Evolutionary conservation across 1,140 invertebrate species (phyloP), one percentile per base, ranked within the genome.

Genomic region (Hyles euphorbiae): DNA sequence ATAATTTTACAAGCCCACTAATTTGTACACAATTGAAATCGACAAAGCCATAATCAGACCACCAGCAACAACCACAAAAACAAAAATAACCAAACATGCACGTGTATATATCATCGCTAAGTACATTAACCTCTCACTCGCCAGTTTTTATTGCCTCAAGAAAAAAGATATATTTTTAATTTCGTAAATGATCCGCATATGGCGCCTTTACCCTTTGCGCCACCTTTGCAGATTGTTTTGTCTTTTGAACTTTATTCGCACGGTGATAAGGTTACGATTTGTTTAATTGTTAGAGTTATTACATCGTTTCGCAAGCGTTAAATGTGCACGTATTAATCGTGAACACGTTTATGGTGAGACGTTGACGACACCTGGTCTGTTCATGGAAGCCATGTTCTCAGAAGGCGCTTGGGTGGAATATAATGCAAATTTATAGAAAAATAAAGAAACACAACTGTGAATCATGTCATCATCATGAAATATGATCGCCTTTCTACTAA

Each of bases 141-240:
- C 36, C 22, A 7, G 43, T 68, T 65, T 70, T 68, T 68, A 60
- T 63, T 74, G 12, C 7, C 36, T 40, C 36, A 40, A 40, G 9
- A 52, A 52, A 52, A 50, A 52, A 73, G 67, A 66, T 63, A 67
- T 64, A 67, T 58, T 67, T 66, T 74, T 62, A 58, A 74, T 70
- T 69, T 70, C 51, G 65, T 69, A 69, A 69, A 62, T 65, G 63
- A 65, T 62, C 53, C 47, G 67, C 69, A 74, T 61, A 63, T 74
- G 72, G 72, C 63, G 67, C 61, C 57, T 57, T 45, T 61, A 63
- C 67, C 68, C 71, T 70, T 67, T 52, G 32, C 33, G 34, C 34
- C 50, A 52, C 50, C 50, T 52, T 52, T n/a, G 32, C 50, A 8
- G 5, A 52, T 3, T 22, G 22, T 22, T 22, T 52, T 5, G 33